Evolutionary conservation across 2,113 vertebrate genomes (phyloP).

Genomic region (Dasyornis broadbenti): DNA sequence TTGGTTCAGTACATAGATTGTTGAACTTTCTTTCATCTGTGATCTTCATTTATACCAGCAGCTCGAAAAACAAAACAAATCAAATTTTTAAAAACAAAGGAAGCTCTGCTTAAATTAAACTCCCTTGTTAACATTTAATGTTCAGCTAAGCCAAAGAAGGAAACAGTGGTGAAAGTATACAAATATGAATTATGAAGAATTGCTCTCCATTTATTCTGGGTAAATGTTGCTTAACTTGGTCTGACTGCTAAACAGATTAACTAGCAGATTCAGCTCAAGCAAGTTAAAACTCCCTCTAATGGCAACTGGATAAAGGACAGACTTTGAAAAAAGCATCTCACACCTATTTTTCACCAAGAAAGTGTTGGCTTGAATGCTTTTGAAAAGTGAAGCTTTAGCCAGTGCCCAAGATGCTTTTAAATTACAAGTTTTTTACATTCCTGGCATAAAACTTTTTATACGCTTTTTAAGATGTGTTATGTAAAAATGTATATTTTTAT

Average conservation of each 20-base stretch:
- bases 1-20: not conserved
- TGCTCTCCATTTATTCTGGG: not conserved
- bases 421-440: not conserved
- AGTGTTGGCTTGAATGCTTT: not conserved
- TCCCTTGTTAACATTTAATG: not conserved
- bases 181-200: not conserved
- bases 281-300: slow-evolving; percentile 40
- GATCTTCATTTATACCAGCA: not conserved
- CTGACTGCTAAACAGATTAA: not conserved
- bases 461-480: not conserved
- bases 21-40: not conserved
- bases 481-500: accelerated
- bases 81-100: not conserved
- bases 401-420: not conserved
- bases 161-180: not conserved
- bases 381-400: not conserved
- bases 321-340: not conserved
- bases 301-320: not conserved
- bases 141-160: not conserved
- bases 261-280: not conserved
- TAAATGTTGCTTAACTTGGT: not conserved
- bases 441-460: not conserved
- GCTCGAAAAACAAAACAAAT: not conserved
- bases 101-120: not conserved
- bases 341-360: not conserved